Evolutionary conservation across 2,797 vertebrate genomes (phyloP).

Genomic region (Phrynocephalus vlangalii): DNA sequence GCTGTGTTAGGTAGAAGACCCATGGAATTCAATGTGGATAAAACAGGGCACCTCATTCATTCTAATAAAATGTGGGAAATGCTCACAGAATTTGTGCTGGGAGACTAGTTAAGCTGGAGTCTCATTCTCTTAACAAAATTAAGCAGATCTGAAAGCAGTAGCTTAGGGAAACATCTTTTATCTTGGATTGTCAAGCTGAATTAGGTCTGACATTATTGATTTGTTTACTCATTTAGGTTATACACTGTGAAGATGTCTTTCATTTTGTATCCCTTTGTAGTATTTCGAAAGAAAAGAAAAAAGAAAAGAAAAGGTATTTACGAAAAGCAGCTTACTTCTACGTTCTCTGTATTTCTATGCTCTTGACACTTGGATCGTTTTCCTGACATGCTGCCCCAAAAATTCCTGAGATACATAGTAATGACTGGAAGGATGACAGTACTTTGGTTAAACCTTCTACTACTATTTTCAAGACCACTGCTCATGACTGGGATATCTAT

Average conservation of each 20-base stretch:
- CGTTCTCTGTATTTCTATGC: neutral
- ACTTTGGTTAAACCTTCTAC: constrained; percentile 40
- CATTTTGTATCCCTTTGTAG: constrained; percentile 4
- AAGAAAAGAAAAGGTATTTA: neutral
- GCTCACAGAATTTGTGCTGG: constrained; percentile 3
- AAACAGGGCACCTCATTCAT: neutral
- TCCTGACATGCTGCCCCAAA: constrained; percentile 35
- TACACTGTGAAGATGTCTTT: constrained; percentile 19
- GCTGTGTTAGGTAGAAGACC: neutral
- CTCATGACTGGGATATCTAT: neutral
- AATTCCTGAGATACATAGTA: constrained; percentile 36
- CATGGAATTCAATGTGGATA: neutral
- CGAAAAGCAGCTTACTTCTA: neutral
- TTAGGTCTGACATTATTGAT: constrained; percentile 17
- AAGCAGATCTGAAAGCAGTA: neutral
- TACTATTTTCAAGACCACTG: constrained; percentile 8
- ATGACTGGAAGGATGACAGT: constrained; percentile 29
- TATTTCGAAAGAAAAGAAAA: neutral
- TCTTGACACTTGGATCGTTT: constrained; percentile 11
- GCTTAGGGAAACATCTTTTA: neutral
- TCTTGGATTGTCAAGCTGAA: constrained; percentile 32
- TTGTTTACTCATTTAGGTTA: constrained; percentile 3
- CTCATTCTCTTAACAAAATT: neutral
- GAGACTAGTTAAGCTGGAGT: too few species aligned
- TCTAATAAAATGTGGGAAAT: neutral